Evolutionary conservation across 2,113 vertebrate species (phyloP), one percentile per base, ranked within the genome.

Genomic region (Caranx melampygus): DNA sequence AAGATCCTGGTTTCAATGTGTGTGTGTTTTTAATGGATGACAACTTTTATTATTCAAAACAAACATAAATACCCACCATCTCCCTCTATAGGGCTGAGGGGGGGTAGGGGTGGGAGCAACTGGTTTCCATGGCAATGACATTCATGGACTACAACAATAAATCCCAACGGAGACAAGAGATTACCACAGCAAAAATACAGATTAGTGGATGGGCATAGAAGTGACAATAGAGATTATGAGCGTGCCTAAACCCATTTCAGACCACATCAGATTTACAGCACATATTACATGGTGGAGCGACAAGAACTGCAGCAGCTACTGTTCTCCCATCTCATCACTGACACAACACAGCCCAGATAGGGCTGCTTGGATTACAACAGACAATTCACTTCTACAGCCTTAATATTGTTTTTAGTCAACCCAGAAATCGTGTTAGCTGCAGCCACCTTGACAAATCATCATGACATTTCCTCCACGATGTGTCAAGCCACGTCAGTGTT

Each of bases 161-260:
- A 90, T 90, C 90, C 86, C 84, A 82, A 89, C 81, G 91, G 92
- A 88, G 84, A 92, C 87, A 76, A 91, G 87, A 89, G 90, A 92
- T 92, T 92, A 91, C 84, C 71, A 40, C 79, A 49, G 88, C 79
- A 85, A 89, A 92, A 91, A 90, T 87, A 89, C 84, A 90, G 88
- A 92, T 92, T 90, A 87, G 74, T 73, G 84, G 54, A 74, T 12
- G 6, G 72, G 84, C 79, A 20, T 34, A 62, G 73, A 79, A 85
- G 79, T 89, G 90, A 93, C 90, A 92, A 93, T 88, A 52, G 87
- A 91, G 85, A 90, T 88, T 89, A 92, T 75, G 35, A 82, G 57
- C 67, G 21, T 78, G 87, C 71, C 84, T 88, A 88, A 92, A 87
- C 70, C 70, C 37, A 75, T 87, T 90, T 91, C 61, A 73, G 49